Percentiles rank a stretch among this genome's conserved stretches.
phyloP scores from a whole-genome alignment of 2,797 vertebrate genomes.

The Leuciscus waleckii region DNA sequence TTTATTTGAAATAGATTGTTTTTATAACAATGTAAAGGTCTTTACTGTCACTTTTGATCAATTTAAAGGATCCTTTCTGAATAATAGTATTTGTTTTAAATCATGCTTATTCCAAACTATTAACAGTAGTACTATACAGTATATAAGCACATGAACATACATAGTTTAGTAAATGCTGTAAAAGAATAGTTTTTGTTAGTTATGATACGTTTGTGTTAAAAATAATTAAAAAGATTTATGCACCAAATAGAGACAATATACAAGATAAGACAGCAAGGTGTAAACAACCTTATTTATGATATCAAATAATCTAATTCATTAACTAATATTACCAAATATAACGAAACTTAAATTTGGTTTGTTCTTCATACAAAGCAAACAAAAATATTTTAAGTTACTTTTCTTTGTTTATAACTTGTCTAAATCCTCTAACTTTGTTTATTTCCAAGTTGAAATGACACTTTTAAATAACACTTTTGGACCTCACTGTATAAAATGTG shows the following conservation, averaged over 20 bases:
- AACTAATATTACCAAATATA: not conserved
- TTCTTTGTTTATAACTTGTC: not conserved
- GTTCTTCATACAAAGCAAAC: not conserved
- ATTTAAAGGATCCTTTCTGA: not conserved
- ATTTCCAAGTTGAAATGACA: not conserved
- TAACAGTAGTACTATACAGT: not conserved
- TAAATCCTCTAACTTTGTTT: not conserved
- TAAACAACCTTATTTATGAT: not conserved
- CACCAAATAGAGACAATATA: not conserved
- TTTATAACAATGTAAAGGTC: not conserved
- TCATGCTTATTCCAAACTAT: not conserved
- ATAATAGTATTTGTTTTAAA: not conserved
- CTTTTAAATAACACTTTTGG: not conserved
- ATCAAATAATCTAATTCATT: not conserved
- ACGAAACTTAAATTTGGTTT: not conserved
- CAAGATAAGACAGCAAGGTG: not conserved
- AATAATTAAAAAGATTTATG: not conserved
- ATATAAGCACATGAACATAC: not conserved
- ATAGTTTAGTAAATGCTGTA: not conserved
- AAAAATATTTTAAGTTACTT: not conserved
- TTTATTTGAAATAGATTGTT: no score
- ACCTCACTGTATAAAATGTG: not conserved
- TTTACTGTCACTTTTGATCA: not conserved
- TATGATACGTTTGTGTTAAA: not conserved
- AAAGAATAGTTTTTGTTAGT: not conserved